These are phyloP conservation scores for Holotrichia oblita DNA, from an alignment of 1,140 invertebrate genomes.

Conservation along the genomic window DNA sequence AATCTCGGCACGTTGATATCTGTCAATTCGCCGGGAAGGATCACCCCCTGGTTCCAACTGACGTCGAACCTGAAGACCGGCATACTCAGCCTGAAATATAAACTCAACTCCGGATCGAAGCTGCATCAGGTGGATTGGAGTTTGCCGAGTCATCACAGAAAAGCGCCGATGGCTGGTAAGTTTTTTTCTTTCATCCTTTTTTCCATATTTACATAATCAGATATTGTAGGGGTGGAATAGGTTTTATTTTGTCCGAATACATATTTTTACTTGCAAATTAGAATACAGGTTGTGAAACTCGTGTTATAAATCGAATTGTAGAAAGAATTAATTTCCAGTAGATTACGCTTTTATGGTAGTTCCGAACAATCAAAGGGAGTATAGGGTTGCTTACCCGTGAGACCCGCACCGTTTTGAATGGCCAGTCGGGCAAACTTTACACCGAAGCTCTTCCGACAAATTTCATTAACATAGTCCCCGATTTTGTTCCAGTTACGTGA, in stretches of 20 bases:
- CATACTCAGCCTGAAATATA: conserved; percentile 58
- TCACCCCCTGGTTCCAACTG: conserved; percentile 63
- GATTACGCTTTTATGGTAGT: conserved; percentile 16
- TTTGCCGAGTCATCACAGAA: conserved; percentile 57
- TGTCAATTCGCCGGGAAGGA: conserved; percentile 61
- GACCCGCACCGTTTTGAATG: not conserved
- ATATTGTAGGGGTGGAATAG: no score
- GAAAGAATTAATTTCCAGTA: conserved; percentile 12
- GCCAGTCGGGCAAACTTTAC: not conserved
- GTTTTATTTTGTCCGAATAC: no score
- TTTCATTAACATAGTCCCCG: conserved; percentile 10
- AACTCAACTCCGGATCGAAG: conserved; percentile 53
- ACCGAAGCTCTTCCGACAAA: conserved; percentile 11
- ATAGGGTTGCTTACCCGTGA: not conserved
- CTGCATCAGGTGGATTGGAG: conserved; percentile 58
- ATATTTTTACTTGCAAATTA: no score
- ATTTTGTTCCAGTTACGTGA: conserved; percentile 1
- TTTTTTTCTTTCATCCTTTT: conserved; percentile 34
- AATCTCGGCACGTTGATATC: conserved; percentile 62
- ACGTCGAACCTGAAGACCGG: conserved; percentile 59
- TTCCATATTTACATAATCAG: no score
- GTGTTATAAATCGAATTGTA: not conserved
- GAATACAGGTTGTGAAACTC: no score
- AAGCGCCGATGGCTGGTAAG: conserved; percentile 59
- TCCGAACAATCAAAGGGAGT: conserved; percentile 15